Percentiles rank a stretch among this genome's conserved stretches.
Conservation (phyloP, 2,113 vertebrate genomes). For the Ciconia stormi region DNA sequence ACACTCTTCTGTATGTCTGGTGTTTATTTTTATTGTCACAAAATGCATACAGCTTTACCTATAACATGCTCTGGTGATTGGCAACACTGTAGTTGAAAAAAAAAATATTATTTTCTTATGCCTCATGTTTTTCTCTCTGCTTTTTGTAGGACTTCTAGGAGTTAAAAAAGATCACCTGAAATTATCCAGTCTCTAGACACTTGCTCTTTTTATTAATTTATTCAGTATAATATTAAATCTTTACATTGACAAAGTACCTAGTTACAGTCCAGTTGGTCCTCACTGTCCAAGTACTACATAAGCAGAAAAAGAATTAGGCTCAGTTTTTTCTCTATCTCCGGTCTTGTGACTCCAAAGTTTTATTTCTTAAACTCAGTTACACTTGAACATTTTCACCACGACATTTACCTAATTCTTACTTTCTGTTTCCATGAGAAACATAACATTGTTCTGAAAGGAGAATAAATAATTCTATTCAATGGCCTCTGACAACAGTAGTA, state of each 20-base stretch:
- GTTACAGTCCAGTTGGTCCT: background rate
- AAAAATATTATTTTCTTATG: background rate
- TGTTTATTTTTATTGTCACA: background rate
- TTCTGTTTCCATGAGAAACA: background rate
- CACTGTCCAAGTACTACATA: background rate
- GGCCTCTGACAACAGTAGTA: background rate
- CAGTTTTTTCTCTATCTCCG: background rate
- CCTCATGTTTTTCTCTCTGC: background rate
- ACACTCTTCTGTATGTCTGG: background rate
- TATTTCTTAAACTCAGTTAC: background rate
- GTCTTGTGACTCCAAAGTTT: background rate
- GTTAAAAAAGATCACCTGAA: background rate
- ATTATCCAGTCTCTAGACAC: background rate
- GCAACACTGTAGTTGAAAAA: background rate
- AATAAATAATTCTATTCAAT: background rate
- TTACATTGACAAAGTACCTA: background rate
- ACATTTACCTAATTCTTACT: background rate
- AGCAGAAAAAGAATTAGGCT: background rate
- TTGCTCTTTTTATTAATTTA: background rate
- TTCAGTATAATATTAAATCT: background rate
- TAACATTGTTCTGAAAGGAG: background rate
- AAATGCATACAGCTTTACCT: background rate
- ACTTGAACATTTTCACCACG: background rate
- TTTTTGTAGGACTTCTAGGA: background rate
- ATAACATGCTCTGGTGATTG: background rate